These are phyloP conservation scores for Girardia tigrina DNA, from an alignment of 2,888 invertebrate genomes.

Conservation along the genomic window DNA sequence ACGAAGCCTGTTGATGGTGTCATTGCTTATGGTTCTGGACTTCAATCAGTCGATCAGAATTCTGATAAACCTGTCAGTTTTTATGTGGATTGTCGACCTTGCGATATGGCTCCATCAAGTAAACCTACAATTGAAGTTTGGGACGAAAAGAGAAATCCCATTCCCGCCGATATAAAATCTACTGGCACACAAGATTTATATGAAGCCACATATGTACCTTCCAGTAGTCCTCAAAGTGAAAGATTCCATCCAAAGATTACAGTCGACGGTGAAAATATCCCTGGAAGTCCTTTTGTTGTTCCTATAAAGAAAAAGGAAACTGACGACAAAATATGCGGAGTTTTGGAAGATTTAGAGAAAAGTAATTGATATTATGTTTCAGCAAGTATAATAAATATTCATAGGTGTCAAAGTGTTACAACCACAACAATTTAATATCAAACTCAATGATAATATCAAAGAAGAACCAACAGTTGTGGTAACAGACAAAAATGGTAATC, in stretches of 20 bases:
- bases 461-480: not conserved
- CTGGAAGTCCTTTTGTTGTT: conserved; percentile 24
- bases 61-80: no score
- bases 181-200: not conserved
- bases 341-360: not conserved
- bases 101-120: not conserved
- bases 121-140: not conserved
- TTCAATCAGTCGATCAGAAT: no score
- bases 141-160: not conserved
- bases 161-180: not conserved
- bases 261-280: conserved; percentile 14
- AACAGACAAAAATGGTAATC: not conserved
- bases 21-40: no score
- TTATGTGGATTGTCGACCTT: not conserved
- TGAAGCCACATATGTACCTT: not conserved
- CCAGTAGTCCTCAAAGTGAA: not conserved
- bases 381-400: not conserved
- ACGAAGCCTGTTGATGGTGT: not conserved
- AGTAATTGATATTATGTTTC: not conserved
- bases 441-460: not conserved
- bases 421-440: not conserved
- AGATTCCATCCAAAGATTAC: not conserved
- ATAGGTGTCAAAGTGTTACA: not conserved
- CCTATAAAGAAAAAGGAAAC: not conserved
- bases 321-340: not conserved